Base-by-base conservation (phyloP, 2,797 vertebrate species). In the Pseudochromis fuscus region DNA sequence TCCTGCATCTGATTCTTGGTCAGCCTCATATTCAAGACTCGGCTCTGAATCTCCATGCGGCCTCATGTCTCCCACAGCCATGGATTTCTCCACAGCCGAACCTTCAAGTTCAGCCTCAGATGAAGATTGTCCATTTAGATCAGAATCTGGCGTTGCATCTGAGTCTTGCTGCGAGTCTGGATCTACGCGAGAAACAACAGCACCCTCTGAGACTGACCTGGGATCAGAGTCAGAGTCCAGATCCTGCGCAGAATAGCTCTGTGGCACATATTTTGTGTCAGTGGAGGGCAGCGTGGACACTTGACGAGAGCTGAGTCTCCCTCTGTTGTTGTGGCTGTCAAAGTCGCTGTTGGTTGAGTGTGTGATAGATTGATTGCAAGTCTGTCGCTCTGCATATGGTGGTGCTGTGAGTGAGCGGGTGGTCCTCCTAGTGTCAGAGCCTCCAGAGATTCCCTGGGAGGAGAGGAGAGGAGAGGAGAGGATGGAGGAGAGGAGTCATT, bases 181-280 rank as follows among this genome's bases (percentile, higher is more conserved):
- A 67, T 89, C 76, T 0, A 46, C 52, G 44, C 37, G 77, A 44
- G 83, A 89, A 70, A 67, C 62, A 7, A 68, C 66, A 18, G 68
- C 78, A 0, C 73, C 76, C 40, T 88, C 90, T 27, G 86, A 88
- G 24, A 69, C 71, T 33, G 91, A 89, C 77, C 81, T 86, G 28
- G 81, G 89, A 62, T 93, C 90, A 49, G 88, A 89, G 77, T 91
- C 88, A 21, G 89, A 84, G 72, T 89, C 85, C 31, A 83, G 78
- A 18, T 87, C 88, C 28, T 81, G 64, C 3, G 33, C 58, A 30
- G 79, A 58, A 71, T 78, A 88, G 59, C 67, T 82, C 63, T 84
- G 72, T 33, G 78, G 68, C n/a, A 69, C 48, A 31, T 82, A 79
- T 53, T 82, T 82, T 16, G 79, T 77, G 57, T 91, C 74, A 60